Base-by-base conservation (phyloP, 2,888 invertebrate species). In the Drosophila macrothrix region DNA sequence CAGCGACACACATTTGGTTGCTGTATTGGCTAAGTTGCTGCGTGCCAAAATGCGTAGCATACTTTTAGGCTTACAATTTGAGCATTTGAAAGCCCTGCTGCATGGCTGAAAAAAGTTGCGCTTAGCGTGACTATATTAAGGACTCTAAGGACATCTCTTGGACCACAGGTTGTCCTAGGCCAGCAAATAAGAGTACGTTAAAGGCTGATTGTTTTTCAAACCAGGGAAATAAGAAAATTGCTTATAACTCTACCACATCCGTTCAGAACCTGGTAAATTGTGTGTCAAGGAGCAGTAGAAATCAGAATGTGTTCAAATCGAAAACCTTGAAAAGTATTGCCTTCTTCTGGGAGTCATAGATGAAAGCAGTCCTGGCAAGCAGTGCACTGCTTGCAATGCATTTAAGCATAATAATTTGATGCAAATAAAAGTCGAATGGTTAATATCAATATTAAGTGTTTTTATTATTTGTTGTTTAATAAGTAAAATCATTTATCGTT, bases 401-500 rank as follows among this genome's bases (percentile, higher is more conserved):
- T n/a, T n/a, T 41, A 5, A 9, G 41, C 41, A n/a, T 5, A 5
- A 6, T 10, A n/a, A 46, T 9, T 46, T 14, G 14, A 22, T 22
- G 5, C 6, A 54, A 35, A 22, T 16, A 22, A 54, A 22, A 55
- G 19, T 31, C 41, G 10, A 16, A 28, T 22, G 70, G 9, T 65
- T 56, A 71, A 66, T 69, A 56, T 66, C 63, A 71, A 56, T 69
- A 63, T 69, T 71, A 46, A 61, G 35, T 65, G 53, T 71, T 67
- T 75, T 67, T 61, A 52, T 61, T 65, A 52, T 61, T 65, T 60
- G 50, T 71, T 71, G 63, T 76, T 70, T 75, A 83, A 79, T 81
- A 81, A 65, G 78, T 83, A 79, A 82, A 83, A 79, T 82, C 81
- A 74, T 78, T 76, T 68, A 70, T 81, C 70, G 81, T 73, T 46